A percentile compares a stretch with the other conserved stretches of the same genome.
phyloP scores from a whole-genome alignment of 1,140 invertebrate genomes.

The Cotesia glomerata region DNA sequence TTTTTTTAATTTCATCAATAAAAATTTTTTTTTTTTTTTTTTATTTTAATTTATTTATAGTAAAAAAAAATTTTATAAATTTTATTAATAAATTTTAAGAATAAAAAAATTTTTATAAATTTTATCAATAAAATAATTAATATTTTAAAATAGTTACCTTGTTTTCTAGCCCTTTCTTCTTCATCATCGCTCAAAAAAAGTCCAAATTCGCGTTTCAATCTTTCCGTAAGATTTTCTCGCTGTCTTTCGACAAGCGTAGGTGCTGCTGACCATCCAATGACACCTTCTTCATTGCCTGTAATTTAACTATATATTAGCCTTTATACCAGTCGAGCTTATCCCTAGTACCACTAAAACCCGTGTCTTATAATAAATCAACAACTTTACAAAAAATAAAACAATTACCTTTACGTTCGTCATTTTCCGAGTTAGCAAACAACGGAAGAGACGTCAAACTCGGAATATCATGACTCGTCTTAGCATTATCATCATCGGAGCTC shows the following conservation, averaged over 20 bases:
- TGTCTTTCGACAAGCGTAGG: constrained; percentile 76
- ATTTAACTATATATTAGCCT: constrained; percentile 28
- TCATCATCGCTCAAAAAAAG: constrained; percentile 75
- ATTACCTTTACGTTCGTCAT: constrained; percentile 60
- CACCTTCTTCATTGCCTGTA: constrained; percentile 54
- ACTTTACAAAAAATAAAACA: background rate
- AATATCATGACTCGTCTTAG: constrained; percentile 46
- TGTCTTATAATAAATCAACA: background rate
- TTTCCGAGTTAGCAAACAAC: constrained; percentile 50
- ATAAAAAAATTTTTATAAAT: too few relatives aligned
- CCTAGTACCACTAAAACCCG: background rate
- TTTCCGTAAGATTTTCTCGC: constrained; percentile 76
- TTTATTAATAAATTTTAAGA: too few relatives aligned
- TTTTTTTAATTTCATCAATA: background rate
- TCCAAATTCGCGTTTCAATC: constrained; percentile 78
- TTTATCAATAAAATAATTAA: background rate
- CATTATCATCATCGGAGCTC: constrained; percentile 64
- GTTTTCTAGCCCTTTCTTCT: constrained; percentile 64
- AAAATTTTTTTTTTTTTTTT: too few relatives aligned
- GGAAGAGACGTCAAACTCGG: constrained; percentile 54
- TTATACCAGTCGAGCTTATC: constrained; percentile 33
- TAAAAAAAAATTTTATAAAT: constrained; percentile 14
- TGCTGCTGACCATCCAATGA: constrained; percentile 64
- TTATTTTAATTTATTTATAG: too few relatives aligned
- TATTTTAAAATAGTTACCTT: constrained; percentile 45